phyloP scores from a whole-genome alignment of 2,113 vertebrate species.

The Psittacula cyanocephala region DNA sequence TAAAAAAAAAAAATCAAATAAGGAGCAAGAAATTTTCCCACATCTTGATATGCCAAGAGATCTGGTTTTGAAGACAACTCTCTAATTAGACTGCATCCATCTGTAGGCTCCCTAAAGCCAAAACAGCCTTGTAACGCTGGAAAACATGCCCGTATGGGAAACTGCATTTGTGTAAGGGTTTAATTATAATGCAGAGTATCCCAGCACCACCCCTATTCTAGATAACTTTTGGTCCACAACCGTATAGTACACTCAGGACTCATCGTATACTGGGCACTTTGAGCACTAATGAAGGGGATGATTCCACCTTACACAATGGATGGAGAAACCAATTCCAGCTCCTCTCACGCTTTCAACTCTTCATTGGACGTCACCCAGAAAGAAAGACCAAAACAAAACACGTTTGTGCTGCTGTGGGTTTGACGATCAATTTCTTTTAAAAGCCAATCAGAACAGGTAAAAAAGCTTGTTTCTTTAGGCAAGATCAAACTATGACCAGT shows the following conservation, averaged over 20 bases:
- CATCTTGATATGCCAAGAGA: background rate
- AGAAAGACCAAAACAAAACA: background rate
- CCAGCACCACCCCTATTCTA: slow-evolving; percentile 39
- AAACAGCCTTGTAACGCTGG: slow-evolving; percentile 30
- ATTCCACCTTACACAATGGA: slow-evolving; percentile 55
- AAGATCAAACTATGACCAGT: slow-evolving; percentile 70
- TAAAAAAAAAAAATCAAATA: background rate
- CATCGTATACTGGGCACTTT: background rate
- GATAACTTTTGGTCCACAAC: slow-evolving; percentile 36
- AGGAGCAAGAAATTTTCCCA: background rate
- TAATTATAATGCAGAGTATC: slow-evolving; percentile 9
- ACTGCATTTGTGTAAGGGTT: slow-evolving; percentile 21
- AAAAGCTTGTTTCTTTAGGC: slow-evolving; percentile 67
- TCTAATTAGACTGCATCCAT: background rate
- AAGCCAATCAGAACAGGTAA: slow-evolving; percentile 70
- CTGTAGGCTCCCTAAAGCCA: slow-evolving; percentile 15
- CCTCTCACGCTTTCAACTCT: slow-evolving; percentile 40
- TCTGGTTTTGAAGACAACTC: slow-evolving; percentile 24
- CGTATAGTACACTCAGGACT: slow-evolving; percentile 3
- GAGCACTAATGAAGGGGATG: background rate
- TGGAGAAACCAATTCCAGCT: slow-evolving; percentile 63
- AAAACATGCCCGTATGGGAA: slow-evolving; percentile 13
- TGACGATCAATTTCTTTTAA: slow-evolving; percentile 78
- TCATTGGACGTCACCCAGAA: slow-evolving; percentile 17
- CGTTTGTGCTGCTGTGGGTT: slow-evolving; percentile 80